Evolutionary conservation across 2,113 vertebrate genomes (phyloP), one percentile per base, ranked within the genome.

Genomic region (Emberiza fucata): DNA sequence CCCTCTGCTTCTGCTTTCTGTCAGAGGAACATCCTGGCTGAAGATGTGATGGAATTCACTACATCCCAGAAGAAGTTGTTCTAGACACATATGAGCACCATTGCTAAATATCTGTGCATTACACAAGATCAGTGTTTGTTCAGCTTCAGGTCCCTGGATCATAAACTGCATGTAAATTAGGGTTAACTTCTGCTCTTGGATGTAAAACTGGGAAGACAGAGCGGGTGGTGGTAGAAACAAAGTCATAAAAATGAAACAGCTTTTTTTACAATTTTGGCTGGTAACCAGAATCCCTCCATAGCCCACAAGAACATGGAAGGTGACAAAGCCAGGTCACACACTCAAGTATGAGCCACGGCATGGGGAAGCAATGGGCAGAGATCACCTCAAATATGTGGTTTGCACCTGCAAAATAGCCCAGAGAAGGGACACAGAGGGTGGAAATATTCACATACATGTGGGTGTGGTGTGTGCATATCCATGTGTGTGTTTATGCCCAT

Each of bases 381-480:
- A 29, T 22, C 77, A 85, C 28, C 33, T n/a, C 66, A 35, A 53
- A 35, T n/a, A 57, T 9, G 15, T 29, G 31, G 56, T 28, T 39
- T 65, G 39, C 7, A 68, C 28, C 68, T 63, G 80, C 56, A 80
- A 33, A 60, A 47, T 31, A 70, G 66, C 29, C 25, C 48, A 64
- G 60, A 25, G 47, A 1, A 28, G 4, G 27, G 65, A 57, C 17
- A n/a, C 9, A 65, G 44, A 2, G 6, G 19, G 40, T 69, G 35
- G 31, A 69, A 89, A 85, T n/a, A 86, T 4, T 40, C 61, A 71
- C 28, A n/a, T 3, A 14, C 15, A 14, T 0, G 5, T 37, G 42
- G 6, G 5, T 17, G 9, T 42, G 28, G 12, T 44, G 2, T 12
- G 3, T 35, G 9, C 12, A 15, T 7, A 13, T 25, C 3, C 27